Evolutionary conservation across 2,113 vertebrate species (phyloP).

Genomic region (Ochotona curzoniae): DNA sequence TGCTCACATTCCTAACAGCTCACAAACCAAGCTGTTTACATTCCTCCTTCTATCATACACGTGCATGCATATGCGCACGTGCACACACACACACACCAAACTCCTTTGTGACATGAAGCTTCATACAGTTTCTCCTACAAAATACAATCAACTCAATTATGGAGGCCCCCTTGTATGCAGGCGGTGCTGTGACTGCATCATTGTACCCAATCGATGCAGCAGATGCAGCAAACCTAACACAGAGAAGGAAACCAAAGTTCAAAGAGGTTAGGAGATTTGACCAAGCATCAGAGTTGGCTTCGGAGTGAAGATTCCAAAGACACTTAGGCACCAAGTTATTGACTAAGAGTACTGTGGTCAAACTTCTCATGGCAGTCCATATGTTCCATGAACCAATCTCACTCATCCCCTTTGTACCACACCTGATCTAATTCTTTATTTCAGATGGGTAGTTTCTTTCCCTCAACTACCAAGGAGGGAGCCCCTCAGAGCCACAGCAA

Average conservation of each 20-base stretch:
- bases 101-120: neutral
- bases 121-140: neutral
- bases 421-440: constrained; percentile 13
- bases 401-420: neutral
- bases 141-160: neutral
- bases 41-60: neutral
- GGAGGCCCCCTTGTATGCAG: neutral
- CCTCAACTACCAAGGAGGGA: neutral
- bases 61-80: neutral
- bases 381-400: neutral
- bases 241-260: neutral
- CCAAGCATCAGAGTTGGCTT: neutral
- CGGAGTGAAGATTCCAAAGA: neutral
- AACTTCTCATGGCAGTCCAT: neutral
- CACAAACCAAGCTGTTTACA: neutral
- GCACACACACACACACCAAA: neutral
- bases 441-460: neutral
- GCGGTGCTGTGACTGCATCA: neutral
- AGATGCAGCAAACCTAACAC: too few species aligned
- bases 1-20: neutral
- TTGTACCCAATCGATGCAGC: neutral
- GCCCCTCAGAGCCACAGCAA: neutral
- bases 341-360: neutral
- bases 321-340: neutral
- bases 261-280: constrained; percentile 25